Percentiles rank a stretch among this genome's conserved stretches.
Evolutionary conservation across 2,113 vertebrate species (phyloP).

Genomic region (Mastomys coucha): DNA sequence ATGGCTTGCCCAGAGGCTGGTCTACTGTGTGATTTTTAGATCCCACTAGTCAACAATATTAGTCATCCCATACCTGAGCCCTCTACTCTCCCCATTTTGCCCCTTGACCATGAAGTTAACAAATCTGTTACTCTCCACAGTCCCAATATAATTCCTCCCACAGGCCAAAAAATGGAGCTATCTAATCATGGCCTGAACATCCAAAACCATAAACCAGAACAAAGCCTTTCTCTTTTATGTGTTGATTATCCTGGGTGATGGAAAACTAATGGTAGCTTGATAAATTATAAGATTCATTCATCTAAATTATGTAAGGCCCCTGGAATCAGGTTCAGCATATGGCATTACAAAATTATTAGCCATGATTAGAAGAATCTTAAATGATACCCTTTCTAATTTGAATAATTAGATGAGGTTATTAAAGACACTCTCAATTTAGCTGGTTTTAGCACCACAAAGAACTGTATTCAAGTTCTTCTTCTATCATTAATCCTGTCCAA

Average conservation of each 20-base stretch:
- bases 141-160: background rate
- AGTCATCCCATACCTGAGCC: background rate
- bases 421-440: background rate
- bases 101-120: background rate
- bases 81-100: background rate
- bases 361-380: conserved; percentile 4
- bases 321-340: background rate
- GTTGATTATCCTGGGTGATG: too few species aligned
- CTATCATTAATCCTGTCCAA: background rate
- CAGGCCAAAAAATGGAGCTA: background rate
- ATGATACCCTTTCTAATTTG: background rate
- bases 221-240: background rate
- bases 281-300: conserved; percentile 7
- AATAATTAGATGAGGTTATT: background rate
- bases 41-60: background rate
- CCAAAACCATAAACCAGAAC: background rate
- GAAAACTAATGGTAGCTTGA: background rate
- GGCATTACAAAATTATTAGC: background rate
- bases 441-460: background rate
- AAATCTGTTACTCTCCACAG: too few species aligned
- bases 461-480: background rate
- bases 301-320: background rate
- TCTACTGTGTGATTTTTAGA: background rate
- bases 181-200: background rate
- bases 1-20: background rate